These are phyloP conservation scores for Plutella xylostella DNA, from an alignment of 2,888 invertebrate genomes.

Conservation along the genomic window DNA sequence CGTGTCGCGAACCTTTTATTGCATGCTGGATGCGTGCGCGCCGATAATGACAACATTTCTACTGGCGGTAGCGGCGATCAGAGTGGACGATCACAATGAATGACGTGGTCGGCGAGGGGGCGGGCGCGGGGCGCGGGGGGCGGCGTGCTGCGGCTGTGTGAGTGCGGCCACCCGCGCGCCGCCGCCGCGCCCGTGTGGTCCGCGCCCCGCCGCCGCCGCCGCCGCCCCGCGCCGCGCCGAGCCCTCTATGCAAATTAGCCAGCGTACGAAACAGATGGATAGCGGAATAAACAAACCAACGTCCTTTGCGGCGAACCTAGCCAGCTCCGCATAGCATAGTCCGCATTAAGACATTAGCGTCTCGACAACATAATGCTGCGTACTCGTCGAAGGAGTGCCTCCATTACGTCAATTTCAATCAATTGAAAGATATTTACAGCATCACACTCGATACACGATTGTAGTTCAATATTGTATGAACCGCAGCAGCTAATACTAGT, in stretches of 20 bases:
- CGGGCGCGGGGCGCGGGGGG: slow-evolving; percentile 41
- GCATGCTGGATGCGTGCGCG: slow-evolving; percentile 53
- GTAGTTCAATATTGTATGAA: too few species aligned
- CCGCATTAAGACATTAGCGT: neutral
- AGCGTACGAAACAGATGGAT: slow-evolving; percentile 69
- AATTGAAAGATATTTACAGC: too few species aligned
- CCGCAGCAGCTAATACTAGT: neutral
- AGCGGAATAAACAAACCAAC: slow-evolving; percentile 64
- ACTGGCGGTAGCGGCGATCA: slow-evolving; percentile 61
- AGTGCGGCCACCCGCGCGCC: slow-evolving; percentile 63
- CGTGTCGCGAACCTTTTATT: slow-evolving; percentile 42
- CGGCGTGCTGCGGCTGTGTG: slow-evolving; percentile 63
- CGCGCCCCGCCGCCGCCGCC: slow-evolving; percentile 29
- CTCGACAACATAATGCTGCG: neutral
- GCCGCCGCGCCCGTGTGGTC: slow-evolving; percentile 70
- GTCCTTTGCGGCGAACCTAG: slow-evolving; percentile 5
- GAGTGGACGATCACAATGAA: slow-evolving; percentile 64
- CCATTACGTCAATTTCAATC: too few species aligned
- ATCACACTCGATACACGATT: too few species aligned
- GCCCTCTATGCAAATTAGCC: slow-evolving; percentile 69
- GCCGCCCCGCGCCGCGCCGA: slow-evolving; percentile 26
- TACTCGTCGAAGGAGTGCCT: neutral
- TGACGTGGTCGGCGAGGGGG: slow-evolving; percentile 42
- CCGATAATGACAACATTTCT: slow-evolving; percentile 64
- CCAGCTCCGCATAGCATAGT: neutral